Base-by-base conservation (phyloP, 2,888 invertebrate genomes). In the Drosophila austrosaltans region DNA sequence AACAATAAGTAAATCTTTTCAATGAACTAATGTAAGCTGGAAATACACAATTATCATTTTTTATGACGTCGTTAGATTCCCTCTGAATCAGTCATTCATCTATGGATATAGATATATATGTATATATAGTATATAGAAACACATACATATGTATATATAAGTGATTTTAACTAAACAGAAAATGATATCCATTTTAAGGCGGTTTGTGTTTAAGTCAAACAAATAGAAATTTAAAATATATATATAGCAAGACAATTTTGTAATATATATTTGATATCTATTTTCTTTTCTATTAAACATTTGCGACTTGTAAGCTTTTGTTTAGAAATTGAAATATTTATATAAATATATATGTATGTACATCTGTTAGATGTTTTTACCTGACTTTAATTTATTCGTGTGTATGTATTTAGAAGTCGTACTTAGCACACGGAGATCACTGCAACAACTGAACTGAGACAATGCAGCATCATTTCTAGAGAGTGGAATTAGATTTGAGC, bases 381-480 rank as follows among this genome's bases (percentile, higher is more conserved):
- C 22, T 48, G 48, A 25, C 48, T 10, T 25, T 25, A 48, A 48
- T 48, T 48, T 3, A 48, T 25, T 48, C 10, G 48, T 48, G 48
- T 25, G 12, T 25, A 25, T 48, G 48, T 25, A 25, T 25, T 48
- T 12, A 42, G 30, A 53, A 66, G 54, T 53, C 66, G 69, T 72
- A 70, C 80, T 72, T 75, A 63, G 69, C 80, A 67, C 77, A 39
- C 65, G 59, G 71, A 75, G 77, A 81, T 58, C 69, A 48, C 66
- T 63, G 58, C 63, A 70, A 63, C 76, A 62, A 82, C 83, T 82
- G 82, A 63, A 48, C 48, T 25, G 25, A 48, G 10, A 10, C 48
- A 48, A 48, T 48, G 22, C 48, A 48, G 25, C 16, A 10, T 10
- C 22, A 22, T 25, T 48, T 48, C 10, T 12, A 10, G 48, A 48